Base-by-base conservation (phyloP, 2,888 invertebrate genomes). In the Axea sp. region DNA sequence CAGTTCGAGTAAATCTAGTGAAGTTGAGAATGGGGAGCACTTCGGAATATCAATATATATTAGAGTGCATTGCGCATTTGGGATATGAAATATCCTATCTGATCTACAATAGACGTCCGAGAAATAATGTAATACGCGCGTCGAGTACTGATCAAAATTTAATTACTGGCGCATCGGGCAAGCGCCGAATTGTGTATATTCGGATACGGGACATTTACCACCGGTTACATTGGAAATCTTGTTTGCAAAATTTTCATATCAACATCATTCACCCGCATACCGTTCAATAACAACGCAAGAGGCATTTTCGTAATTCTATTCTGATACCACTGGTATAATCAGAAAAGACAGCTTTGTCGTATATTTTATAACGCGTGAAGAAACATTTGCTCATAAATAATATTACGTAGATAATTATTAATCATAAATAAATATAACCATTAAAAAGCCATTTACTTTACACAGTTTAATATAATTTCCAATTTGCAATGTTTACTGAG, bases 241-340 rank as follows among this genome's bases (percentile, higher is more conserved):
- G 64, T 65, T 53, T 65, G 31, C 53, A 37, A 51, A 51, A 53
- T 64, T 31, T 43, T 31, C 51, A 15, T 26, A 53, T 64, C 24
- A 41, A 60, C 47, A 49, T 62, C 41, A 49, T 62, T 51, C 31
- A 41, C 22, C 39, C 30, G 37, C 17, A 28, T 17, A 17, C 12
- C 49, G 31, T 31, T 22, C 28, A 62, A 62, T 49, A 47, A 39
- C 12, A 15, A 60, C 14, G 37, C 14, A 9, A 4, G 15, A 35
- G 49, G 35, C 9, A 39, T 60, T 47, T 60, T 47, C 60, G 39
- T 60, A 60, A 49, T 60, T 60, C 35, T 17, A 45, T 45, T 43
- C 12, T 19, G 8, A 57, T 31, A 24, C n/a, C 14, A 2, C 28
- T n/a, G 26, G 2, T n/a, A 28, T 41, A 41, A 41, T 19, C 8